Evolutionary conservation across 2,797 vertebrate species (phyloP), one percentile per base, ranked within the genome.

Genomic region (Peromyscus melanophrys): DNA sequence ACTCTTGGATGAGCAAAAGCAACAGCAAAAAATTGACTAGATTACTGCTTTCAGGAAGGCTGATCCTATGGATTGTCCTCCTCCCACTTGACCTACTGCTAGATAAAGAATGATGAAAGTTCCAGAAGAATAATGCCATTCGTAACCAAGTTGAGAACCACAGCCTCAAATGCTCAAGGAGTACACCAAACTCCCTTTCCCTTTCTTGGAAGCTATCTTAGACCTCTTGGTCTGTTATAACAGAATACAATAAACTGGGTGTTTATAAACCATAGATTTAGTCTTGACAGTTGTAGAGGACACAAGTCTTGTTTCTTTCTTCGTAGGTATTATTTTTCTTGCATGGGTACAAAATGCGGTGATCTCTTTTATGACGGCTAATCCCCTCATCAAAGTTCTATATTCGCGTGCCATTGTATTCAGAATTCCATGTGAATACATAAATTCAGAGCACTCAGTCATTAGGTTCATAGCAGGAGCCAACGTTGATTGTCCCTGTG

Each of bases 201-300:
- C 77, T 90, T 94, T 92, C 90, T 86, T 82, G 4, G 52, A 75
- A 92, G 40, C 27, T 63, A 37, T 75, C n/a, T 63, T 76, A 63
- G 25, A 55, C 37, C 6, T 31, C 21, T 81, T 40, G 61, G 17
- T 19, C 25, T 90, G 6, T 19, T 81, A 57, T 55, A 81, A 81
- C 6, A 80, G 46, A 55, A 80, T 40, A 80, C 25, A 90, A 40
- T 69, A 69, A 81, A 55, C 46, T 55, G 46, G 5, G 14, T 80
- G 14, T 78, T 37, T 59, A 52, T 90, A 90, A 65, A 78, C 8
- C 31, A 65, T 49, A 46, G 34, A 43, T 71, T 46, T 71, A 82
- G 82, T 71, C 2, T 14, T 82, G 29, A 81, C 17, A 59, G 40
- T n/a, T 92, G 13, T n/a, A 40, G 37, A 34, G 14, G 52, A 59